Percentiles rank a stretch among this genome's conserved stretches.
These are phyloP conservation scores for Tenthredo notha DNA, from an alignment of 2,888 invertebrate genomes.

Conservation along the genomic window DNA sequence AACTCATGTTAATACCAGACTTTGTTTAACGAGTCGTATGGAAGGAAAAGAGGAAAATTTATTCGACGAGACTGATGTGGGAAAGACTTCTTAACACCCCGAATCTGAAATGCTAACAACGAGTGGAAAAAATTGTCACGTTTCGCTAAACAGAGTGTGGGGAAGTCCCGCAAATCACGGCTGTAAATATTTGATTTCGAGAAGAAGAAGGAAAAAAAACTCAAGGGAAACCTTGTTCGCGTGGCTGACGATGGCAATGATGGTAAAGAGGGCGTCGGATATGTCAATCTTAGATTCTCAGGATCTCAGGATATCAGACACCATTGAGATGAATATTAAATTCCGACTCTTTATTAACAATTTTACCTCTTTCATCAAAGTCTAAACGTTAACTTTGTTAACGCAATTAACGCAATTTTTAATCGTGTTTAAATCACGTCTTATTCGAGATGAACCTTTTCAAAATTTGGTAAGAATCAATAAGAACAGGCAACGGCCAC, in stretches of 20 bases:
- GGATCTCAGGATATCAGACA: neutral
- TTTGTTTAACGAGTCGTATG: constrained; percentile 38
- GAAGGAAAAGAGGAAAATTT: constrained; percentile 6
- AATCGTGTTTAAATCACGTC: neutral
- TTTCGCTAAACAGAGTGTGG: constrained; percentile 44
- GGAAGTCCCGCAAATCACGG: constrained; percentile 44
- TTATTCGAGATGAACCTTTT: neutral
- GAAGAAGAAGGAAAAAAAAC: constrained; percentile 18
- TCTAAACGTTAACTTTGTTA: too few relatives aligned
- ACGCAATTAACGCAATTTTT: too few relatives aligned
- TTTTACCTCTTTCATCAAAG: neutral
- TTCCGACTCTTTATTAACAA: neutral
- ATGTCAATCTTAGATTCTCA: constrained; percentile 3
- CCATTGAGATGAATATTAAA: neutral
- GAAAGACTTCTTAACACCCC: constrained; percentile 7
- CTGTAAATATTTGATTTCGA: constrained; percentile 30
- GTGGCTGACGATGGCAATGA: constrained; percentile 46
- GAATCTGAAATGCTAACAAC: constrained; percentile 31
- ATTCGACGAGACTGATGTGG: neutral
- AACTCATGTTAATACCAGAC: constrained; percentile 1
- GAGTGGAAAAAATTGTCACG: constrained; percentile 43
- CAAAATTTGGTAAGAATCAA: neutral
- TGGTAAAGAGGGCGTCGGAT: neutral
- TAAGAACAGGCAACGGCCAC: neutral
- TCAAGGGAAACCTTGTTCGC: constrained; percentile 50